These are phyloP conservation scores for Drosophila pruinosa DNA, from an alignment of 1,140 invertebrate species.

Conservation along the genomic window DNA sequence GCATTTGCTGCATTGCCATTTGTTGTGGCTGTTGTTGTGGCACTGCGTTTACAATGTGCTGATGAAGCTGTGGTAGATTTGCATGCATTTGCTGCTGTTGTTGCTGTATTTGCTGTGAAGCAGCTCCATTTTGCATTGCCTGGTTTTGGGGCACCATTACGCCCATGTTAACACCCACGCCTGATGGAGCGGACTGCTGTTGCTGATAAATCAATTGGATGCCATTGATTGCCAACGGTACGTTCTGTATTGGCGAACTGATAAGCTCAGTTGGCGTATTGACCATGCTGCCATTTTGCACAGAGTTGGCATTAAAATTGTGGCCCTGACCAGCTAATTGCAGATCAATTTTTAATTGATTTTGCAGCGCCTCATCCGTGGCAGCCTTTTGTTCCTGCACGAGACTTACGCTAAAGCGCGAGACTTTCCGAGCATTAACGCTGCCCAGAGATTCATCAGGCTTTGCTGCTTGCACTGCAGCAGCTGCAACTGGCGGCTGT, in stretches of 20 bases:
- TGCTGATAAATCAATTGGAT: constrained; percentile 71
- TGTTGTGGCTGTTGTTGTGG: constrained; percentile 52
- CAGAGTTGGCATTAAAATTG: constrained; percentile 21
- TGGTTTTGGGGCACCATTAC: constrained; percentile 38
- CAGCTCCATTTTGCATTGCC: constrained; percentile 40
- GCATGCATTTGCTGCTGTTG: constrained; percentile 50
- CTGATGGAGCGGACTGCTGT: constrained; percentile 34
- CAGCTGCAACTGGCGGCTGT: constrained; percentile 20
- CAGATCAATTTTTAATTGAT: constrained; percentile 71
- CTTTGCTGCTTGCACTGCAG: constrained; percentile 22
- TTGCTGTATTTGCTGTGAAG: constrained; percentile 38
- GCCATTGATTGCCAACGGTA: constrained; percentile 66
- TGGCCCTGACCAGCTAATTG: constrained; percentile 45
- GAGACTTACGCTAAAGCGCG: constrained; percentile 79
- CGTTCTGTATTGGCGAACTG: constrained; percentile 64
- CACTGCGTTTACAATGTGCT: constrained; percentile 44
- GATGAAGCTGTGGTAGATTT: constrained; percentile 40
- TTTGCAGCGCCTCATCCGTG: constrained; percentile 44
- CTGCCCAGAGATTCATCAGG: constrained; percentile 41
- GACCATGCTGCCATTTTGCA: constrained; percentile 64
- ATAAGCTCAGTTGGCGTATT: constrained; percentile 70
- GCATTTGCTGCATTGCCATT: constrained; percentile 43
- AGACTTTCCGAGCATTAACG: constrained; percentile 70
- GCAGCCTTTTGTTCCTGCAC: constrained; percentile 71
- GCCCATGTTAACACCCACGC: constrained; percentile 1